phyloP scores from a whole-genome alignment of 2,113 vertebrate species.

The Macaca mulatta region DNA sequence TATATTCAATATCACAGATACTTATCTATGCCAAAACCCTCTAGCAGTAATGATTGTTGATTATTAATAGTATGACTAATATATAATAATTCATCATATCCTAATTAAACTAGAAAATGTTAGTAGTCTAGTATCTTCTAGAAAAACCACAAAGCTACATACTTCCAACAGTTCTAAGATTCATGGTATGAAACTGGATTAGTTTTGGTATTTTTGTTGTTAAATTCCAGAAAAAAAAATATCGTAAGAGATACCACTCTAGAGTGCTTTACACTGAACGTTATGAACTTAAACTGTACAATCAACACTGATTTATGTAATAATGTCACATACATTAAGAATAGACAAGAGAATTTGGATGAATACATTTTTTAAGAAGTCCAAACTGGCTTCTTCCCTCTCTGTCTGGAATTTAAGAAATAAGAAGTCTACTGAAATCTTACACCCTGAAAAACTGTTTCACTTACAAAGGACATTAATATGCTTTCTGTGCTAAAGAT shows the following conservation, averaged over 20 bases:
- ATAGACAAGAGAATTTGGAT: neutral
- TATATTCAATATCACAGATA: neutral
- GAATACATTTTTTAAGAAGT: neutral
- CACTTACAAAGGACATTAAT: neutral
- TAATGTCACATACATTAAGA: neutral
- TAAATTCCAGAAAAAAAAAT: neutral
- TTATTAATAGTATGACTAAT: neutral
- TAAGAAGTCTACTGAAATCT: neutral
- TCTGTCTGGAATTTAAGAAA: neutral
- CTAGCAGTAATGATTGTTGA: neutral
- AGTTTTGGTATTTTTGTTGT: neutral
- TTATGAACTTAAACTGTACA: neutral
- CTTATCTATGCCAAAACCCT: neutral
- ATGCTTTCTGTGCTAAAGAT: slow-evolving; percentile 35
- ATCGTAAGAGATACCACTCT: neutral
- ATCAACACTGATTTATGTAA: neutral
- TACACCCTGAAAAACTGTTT: neutral
- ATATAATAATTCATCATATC: neutral
- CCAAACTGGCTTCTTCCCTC: neutral
- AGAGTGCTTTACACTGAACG: neutral
- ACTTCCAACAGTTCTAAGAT: neutral
- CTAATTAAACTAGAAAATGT: neutral
- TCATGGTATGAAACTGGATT: neutral
- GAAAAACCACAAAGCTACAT: neutral
- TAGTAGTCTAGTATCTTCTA: neutral